These are phyloP conservation scores for Caenorhabditis elegans DNA, from an alignment of 1,140 invertebrate species.

Conservation along the genomic window WBcel235 BX284602.5:6140501-6141000, in stretches of 20 bases:
- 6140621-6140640: constrained; percentile 25
- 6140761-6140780: constrained; percentile 26
- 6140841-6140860: too few species aligned
- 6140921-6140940: neutral
- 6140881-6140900: too few species aligned
- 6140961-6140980: neutral
- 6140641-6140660: constrained; percentile 10
- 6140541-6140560: too few species aligned
- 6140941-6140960: neutral
- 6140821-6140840: neutral
- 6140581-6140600: neutral
- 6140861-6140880: too few species aligned
- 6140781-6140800: constrained; percentile 13
- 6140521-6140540: too few species aligned
- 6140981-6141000: neutral
- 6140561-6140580: neutral
- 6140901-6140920: too few species aligned
- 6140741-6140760: neutral
- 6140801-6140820: constrained; percentile 7
- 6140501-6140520: too few species aligned
- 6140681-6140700: constrained; percentile 13
- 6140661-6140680: constrained; percentile 28
- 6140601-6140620: constrained; percentile 10
- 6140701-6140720: neutral
- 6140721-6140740: neutral